Evolutionary conservation across 1,140 invertebrate genomes (phyloP), one percentile per base, ranked within the genome.

Genomic region (Sesamia nonagrioides): DNA sequence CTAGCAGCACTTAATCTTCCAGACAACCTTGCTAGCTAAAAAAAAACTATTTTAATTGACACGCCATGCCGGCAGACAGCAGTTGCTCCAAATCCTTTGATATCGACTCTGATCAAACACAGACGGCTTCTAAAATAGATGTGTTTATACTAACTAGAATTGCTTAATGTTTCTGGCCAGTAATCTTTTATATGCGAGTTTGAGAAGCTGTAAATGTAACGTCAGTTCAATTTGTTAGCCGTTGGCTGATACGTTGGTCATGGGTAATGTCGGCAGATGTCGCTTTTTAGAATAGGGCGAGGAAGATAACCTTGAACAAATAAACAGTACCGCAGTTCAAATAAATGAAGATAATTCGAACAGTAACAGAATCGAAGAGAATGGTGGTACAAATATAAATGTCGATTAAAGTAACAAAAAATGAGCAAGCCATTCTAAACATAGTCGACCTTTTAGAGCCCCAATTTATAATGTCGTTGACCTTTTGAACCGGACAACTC

Each of bases 61-160:
- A 81, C 48, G 27, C 35, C 52, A 58, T 21, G 33, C 7, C 27
- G 54, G 63, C 68, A 78, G 80, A 78, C 84, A 83, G 73, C 52
- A 54, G 17, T 45, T 50, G 42, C 5, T 40, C 72, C 58, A 42
- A 78, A 73, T 82, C 60, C 86, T 88, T 87, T 87, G 87, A 89
- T 86, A 86, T 82, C 80, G 37, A 37, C 61, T 58, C 74, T 85
- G 86, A 87, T 88, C 82, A 89, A 85, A 86, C 83, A 69, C 84
- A 88, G 86, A 83, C 77, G 77, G 37, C 77, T 75, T 78, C 78
- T 45, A 68, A 87, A 89, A 89, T 87, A 89, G 84, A 82, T 68
- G n/a, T 52, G 79, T 84, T 85, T 83, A 85, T 79, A 54, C 66
- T 71, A 60, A 58, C 76, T 48, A 33, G 56, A 75, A 75, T 75